phyloP scores from a whole-genome alignment of 2,888 invertebrate species.

The Limnephilus marmoratus region DNA sequence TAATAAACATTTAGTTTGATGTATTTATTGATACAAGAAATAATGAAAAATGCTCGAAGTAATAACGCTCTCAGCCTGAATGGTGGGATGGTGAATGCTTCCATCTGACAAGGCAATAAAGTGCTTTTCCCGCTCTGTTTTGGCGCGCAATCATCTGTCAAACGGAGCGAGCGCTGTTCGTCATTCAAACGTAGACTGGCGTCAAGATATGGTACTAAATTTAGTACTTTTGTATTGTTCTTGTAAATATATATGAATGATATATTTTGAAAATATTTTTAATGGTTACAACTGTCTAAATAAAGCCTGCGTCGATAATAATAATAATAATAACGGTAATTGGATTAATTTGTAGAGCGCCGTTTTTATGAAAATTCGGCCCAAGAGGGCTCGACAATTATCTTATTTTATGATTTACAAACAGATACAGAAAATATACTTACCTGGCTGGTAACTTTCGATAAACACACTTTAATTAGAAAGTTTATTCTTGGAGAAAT shows the following conservation, averaged over 20 bases:
- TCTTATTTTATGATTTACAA: too few relatives aligned
- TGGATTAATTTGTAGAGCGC: too few relatives aligned
- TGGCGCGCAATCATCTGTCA: neutral
- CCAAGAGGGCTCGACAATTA: too few relatives aligned
- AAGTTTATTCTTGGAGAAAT: too few relatives aligned
- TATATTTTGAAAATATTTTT: too few relatives aligned
- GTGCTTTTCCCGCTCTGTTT: conserved; percentile 14
- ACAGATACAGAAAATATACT: too few relatives aligned
- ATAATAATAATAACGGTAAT: too few relatives aligned
- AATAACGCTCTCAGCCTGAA: neutral
- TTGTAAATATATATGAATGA: neutral
- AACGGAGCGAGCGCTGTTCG: neutral
- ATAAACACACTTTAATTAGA: too few relatives aligned
- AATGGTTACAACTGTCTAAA: too few relatives aligned
- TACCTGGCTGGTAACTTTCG: too few relatives aligned
- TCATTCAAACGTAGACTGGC: conserved; percentile 28
- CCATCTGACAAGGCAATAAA: conserved; percentile 22
- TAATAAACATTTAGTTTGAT: neutral
- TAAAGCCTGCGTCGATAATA: too few relatives aligned
- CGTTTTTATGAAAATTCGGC: too few relatives aligned
- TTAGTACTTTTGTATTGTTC: neutral
- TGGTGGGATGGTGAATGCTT: neutral
- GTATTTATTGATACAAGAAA: neutral
- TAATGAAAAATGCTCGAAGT: neutral
- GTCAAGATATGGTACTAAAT: neutral